These are phyloP conservation scores for Lapara coniferarum DNA, from an alignment of 2,888 invertebrate species.

Conservation along the genomic window DNA sequence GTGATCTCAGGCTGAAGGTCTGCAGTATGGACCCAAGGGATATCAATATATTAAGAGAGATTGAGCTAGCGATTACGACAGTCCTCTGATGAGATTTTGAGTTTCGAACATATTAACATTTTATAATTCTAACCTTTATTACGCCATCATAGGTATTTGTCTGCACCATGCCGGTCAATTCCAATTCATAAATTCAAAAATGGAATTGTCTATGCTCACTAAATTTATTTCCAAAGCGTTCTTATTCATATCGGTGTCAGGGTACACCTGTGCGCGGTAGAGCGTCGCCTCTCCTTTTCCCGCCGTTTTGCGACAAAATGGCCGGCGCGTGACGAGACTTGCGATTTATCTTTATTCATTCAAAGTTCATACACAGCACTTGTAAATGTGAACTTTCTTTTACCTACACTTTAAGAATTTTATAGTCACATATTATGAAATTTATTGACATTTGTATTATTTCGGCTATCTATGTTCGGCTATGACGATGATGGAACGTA, in stretches of 20 bases:
- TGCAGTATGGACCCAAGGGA: no score
- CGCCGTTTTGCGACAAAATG: constrained; percentile 74
- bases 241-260: constrained; percentile 56
- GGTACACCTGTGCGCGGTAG: constrained; percentile 63
- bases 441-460: no score
- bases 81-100: no score
- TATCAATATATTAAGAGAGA: no score
- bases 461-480: no score
- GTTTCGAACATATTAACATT: no score
- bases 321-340: constrained; percentile 71
- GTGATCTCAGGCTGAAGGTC: no score
- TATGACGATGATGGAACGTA: no score
- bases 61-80: no score
- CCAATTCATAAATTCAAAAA: neutral
- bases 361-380: constrained; percentile 38
- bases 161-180: no score
- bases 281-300: constrained; percentile 62
- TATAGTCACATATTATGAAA: neutral
- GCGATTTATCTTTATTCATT: constrained; percentile 53
- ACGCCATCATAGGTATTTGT: no score
- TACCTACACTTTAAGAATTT: neutral
- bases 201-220: constrained; percentile 31
- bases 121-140: no score
- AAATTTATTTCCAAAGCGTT: constrained; percentile 44
- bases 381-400: constrained; percentile 37